Conservation (phyloP, 2,113 vertebrate genomes). For the Tonatia bakeri region DNA sequence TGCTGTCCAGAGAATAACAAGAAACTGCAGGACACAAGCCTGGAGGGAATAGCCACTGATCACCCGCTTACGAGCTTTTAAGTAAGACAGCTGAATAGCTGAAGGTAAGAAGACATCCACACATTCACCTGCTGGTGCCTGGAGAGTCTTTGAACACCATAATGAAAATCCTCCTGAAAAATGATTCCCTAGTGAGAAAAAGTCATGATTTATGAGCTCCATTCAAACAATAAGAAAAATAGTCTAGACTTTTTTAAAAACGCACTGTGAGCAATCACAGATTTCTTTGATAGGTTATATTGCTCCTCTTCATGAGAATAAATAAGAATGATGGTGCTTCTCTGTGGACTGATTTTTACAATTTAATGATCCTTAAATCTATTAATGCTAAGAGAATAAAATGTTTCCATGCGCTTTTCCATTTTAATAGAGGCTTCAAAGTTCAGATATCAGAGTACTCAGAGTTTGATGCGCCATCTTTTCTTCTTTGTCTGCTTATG, state of each 20-base stretch:
- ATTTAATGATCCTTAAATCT: conserved; percentile 1
- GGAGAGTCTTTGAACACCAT: conserved; percentile 30
- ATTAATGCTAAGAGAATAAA: background rate
- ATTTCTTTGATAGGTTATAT: background rate
- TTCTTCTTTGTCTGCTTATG: background rate
- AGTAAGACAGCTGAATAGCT: conserved; percentile 19
- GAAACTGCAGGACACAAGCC: background rate
- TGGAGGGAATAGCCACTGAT: background rate
- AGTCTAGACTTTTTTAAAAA: background rate
- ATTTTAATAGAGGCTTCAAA: background rate
- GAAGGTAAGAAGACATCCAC: background rate
- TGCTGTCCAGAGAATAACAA: background rate
- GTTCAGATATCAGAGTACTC: background rate
- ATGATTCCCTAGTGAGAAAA: conserved; percentile 6
- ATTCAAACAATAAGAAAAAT: conserved; percentile 43
- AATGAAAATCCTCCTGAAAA: conserved; percentile 51
- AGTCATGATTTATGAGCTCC: conserved; percentile 31
- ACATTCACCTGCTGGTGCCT: background rate
- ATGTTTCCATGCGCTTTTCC: background rate
- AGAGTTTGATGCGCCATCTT: background rate
- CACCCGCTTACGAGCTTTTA: conserved; percentile 17
- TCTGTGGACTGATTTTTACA: background rate
- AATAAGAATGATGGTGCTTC: background rate
- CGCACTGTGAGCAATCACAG: background rate
- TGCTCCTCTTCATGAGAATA: conserved; percentile 6